Conservation (phyloP, 2,888 invertebrate genomes). For the Fragum sueziense region DNA sequence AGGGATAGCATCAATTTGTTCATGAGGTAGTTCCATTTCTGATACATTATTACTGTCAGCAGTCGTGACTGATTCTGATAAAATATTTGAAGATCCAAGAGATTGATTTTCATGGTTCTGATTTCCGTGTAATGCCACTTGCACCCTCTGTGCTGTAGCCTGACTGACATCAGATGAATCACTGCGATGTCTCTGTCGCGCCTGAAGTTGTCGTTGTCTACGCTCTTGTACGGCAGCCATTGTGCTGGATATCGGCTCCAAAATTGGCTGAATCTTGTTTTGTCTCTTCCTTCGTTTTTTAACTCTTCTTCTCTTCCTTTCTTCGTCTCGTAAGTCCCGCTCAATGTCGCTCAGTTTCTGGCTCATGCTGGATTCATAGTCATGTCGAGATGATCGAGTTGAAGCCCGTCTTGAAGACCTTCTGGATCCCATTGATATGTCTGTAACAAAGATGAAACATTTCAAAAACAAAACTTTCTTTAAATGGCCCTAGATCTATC, state of each 20-base stretch:
- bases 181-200: constrained; percentile 63
- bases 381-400: constrained; percentile 86
- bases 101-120: constrained; percentile 58
- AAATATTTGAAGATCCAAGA: constrained; percentile 57
- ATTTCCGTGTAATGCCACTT: constrained; percentile 59
- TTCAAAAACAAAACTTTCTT: too few relatives aligned
- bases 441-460: constrained; percentile 42
- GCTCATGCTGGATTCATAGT: constrained; percentile 90
- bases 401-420: constrained; percentile 25
- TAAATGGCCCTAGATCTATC: too few relatives aligned
- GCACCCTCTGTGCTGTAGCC: constrained; percentile 68
- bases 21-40: constrained; percentile 61
- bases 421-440: constrained; percentile 64
- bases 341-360: constrained; percentile 59
- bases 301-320: constrained; percentile 56
- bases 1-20: constrained; percentile 49
- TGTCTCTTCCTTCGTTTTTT: constrained; percentile 65
- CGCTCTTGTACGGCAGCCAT: constrained; percentile 60
- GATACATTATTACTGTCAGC: constrained; percentile 60
- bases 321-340: constrained; percentile 48
- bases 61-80: constrained; percentile 55
- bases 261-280: constrained; percentile 67
- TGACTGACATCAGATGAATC: constrained; percentile 72
- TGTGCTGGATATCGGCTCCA: constrained; percentile 68
- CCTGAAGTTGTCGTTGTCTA: constrained; percentile 41